phyloP scores from a whole-genome alignment of 2,113 vertebrate species.

The Actinemys pallida region DNA sequence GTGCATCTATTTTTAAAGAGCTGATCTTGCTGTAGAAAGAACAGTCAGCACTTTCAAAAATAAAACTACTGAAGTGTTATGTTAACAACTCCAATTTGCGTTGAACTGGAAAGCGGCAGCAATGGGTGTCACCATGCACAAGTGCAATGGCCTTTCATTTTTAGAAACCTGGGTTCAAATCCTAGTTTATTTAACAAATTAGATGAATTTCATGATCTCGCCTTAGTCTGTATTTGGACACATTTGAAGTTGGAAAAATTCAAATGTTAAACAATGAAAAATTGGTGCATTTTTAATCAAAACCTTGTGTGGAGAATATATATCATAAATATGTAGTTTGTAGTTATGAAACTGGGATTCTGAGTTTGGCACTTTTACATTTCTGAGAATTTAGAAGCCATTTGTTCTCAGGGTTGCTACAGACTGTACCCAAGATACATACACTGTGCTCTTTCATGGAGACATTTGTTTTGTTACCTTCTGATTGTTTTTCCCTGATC shows the following conservation, averaged over 20 bases:
- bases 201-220: background rate
- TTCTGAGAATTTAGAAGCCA: constrained; percentile 6
- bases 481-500: background rate
- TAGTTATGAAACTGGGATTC: no score
- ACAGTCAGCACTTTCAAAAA: background rate
- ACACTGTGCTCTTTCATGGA: background rate
- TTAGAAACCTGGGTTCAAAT: background rate
- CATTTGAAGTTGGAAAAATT: background rate
- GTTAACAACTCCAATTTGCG: background rate
- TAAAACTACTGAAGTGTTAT: background rate
- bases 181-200: background rate
- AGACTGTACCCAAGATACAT: background rate
- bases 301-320: no score
- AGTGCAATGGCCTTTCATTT: background rate
- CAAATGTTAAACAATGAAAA: no score
- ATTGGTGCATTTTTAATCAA: no score
- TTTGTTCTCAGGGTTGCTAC: background rate
- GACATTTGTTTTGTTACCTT: constrained; percentile 57
- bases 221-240: background rate
- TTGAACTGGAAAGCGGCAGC: background rate
- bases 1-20: background rate
- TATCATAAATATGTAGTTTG: no score
- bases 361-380: no score
- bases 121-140: background rate
- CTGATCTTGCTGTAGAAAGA: background rate